These are phyloP conservation scores for Pseudochromis fuscus DNA, from an alignment of 2,797 vertebrate species.

Conservation along the genomic window DNA sequence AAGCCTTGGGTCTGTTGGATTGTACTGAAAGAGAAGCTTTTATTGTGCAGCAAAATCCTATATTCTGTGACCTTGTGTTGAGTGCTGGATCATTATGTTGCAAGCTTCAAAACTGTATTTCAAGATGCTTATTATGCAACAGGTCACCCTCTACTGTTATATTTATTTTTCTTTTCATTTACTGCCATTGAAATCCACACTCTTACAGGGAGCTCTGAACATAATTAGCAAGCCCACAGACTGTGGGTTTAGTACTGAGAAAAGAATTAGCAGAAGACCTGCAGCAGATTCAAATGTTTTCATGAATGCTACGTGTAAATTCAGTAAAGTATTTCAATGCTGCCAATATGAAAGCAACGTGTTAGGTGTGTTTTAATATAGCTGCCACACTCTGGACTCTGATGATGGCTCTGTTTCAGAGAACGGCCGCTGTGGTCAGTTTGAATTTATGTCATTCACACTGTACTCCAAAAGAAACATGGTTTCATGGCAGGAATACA, in stretches of 20 bases:
- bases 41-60: not conserved
- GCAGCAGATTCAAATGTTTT: not conserved
- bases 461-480: slow-evolving; percentile 6
- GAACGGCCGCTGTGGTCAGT: not conserved
- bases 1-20: not conserved
- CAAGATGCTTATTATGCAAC: too few species aligned
- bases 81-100: not conserved
- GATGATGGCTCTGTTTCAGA: not conserved
- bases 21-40: not conserved
- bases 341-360: too few species aligned
- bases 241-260: not conserved
- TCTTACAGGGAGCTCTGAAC: not conserved
- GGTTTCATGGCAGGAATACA: slow-evolving; percentile 14
- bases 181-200: not conserved
- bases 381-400: not conserved
- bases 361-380: slow-evolving; percentile 15
- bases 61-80: not conserved
- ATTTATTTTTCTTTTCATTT: not conserved
- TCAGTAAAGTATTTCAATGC: not conserved
- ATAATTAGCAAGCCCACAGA: not conserved
- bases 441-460: slow-evolving; percentile 6
- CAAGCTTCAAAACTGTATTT: too few species aligned
- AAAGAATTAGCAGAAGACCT: not conserved
- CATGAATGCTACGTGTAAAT: not conserved
- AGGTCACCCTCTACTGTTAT: too few species aligned